These are phyloP conservation scores for Halcyon malimbica DNA, from an alignment of 2,113 vertebrate species.

Conservation along the genomic window DNA sequence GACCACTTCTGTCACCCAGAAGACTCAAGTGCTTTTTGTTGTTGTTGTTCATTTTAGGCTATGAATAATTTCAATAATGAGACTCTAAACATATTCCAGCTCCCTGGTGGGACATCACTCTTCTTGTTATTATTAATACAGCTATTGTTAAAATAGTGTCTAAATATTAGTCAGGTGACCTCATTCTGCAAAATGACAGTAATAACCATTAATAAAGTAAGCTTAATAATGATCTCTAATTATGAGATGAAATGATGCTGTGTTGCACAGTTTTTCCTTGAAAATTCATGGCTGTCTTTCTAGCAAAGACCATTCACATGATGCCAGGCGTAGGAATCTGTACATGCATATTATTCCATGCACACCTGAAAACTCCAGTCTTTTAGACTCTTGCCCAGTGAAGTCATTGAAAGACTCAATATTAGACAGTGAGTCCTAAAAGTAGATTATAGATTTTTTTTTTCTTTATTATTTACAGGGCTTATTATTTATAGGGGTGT, in stretches of 20 bases:
- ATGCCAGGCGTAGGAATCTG: not conserved
- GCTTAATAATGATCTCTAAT: not conserved
- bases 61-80: not conserved
- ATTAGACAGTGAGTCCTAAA: not conserved
- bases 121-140: not conserved
- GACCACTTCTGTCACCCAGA: not conserved
- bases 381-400: not conserved
- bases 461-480: not conserved
- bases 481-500: not conserved
- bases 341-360: not conserved
- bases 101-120: not conserved
- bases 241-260: not conserved
- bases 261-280: not conserved
- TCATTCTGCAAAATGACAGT: not conserved
- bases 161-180: not conserved
- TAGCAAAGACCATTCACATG: not conserved
- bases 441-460: not conserved
- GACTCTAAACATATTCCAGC: not conserved
- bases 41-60: not conserved
- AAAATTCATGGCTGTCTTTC: not conserved
- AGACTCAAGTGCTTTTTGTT: not conserved
- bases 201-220: not conserved
- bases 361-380: not conserved
- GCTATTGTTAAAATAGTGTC: not conserved
- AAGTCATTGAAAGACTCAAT: not conserved